These are phyloP conservation scores for Trachelus iudaicus DNA, from an alignment of 2,888 invertebrate genomes.

Conservation along the genomic window DNA sequence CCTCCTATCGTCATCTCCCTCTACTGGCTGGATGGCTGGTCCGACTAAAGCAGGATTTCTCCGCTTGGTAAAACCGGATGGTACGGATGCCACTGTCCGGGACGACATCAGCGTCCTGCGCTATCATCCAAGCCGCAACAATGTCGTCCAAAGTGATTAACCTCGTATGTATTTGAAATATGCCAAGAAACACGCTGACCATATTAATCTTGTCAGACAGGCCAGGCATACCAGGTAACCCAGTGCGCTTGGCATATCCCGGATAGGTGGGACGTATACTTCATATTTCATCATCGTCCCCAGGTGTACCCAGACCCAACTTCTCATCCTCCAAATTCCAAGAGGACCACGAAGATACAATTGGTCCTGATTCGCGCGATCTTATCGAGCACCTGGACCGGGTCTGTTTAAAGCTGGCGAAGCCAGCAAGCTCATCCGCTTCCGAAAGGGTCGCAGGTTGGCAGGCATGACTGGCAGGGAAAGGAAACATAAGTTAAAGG, in stretches of 20 bases:
- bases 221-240: conserved; percentile 40
- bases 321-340: background rate
- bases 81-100: background rate
- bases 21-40: background rate
- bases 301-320: background rate
- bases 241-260: background rate
- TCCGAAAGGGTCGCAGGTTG: background rate
- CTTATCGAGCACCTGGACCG: background rate
- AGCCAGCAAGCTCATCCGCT: background rate
- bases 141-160: conserved; percentile 56
- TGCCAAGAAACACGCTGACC: conserved; percentile 59
- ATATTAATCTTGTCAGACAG: conserved; percentile 54
- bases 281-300: background rate
- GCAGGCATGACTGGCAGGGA: background rate
- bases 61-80: background rate
- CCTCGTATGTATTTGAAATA: conserved; percentile 57
- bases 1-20: background rate
- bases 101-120: background rate
- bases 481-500: background rate
- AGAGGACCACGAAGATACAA: background rate
- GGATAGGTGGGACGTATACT: background rate
- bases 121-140: conserved; percentile 32
- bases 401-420: background rate
- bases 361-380: background rate
- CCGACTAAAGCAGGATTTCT: background rate